Conservation (phyloP, 2,797 vertebrate species). For the Thripadectes ignobilis region DNA sequence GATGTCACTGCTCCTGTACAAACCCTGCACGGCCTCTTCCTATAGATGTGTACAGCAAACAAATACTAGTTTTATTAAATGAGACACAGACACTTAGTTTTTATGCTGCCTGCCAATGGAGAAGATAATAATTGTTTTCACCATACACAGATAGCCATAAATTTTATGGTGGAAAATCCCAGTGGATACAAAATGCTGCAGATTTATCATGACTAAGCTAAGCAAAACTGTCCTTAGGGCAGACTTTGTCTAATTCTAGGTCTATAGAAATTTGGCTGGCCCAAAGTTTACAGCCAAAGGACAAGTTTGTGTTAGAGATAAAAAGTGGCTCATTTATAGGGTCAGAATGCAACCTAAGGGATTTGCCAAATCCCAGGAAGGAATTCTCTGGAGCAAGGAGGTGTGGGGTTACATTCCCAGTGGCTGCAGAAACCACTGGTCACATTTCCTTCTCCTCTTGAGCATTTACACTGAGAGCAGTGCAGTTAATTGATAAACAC, state of each 20-base stretch:
- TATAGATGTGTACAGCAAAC: background rate
- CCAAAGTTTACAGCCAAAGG: background rate
- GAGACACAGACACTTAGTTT: background rate
- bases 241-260: background rate
- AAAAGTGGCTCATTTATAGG: background rate
- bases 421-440: background rate
- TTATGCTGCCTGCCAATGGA: background rate
- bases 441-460: background rate
- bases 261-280: background rate
- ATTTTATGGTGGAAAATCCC: background rate
- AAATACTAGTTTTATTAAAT: conserved; percentile 21
- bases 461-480: background rate
- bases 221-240: background rate
- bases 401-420: background rate
- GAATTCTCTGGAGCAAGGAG: background rate
- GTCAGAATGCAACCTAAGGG: background rate
- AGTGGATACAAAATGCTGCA: background rate
- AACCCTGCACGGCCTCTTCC: background rate
- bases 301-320: background rate
- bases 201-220: background rate
- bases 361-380: background rate
- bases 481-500: background rate
- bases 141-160: background rate
- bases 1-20: background rate
- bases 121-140: background rate